Conservation (phyloP, 2,113 vertebrate genomes). For the Hassar affinis region DNA sequence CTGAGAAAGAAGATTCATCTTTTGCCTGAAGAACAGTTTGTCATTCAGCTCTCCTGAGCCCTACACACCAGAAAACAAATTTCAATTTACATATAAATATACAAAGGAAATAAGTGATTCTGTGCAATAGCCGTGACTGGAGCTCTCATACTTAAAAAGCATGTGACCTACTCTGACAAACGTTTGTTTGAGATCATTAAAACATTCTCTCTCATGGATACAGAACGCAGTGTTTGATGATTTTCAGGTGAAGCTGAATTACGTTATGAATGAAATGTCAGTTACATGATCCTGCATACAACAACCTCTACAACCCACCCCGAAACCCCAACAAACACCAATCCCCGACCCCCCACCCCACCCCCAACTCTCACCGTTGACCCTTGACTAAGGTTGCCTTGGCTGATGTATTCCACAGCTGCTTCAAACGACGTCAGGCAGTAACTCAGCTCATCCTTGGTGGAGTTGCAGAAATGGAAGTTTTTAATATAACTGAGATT, state of each 20-base stretch:
- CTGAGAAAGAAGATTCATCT: constrained; percentile 87
- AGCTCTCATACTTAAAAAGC: background rate
- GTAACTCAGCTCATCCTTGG: constrained; percentile 92
- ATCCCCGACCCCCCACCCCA: too few relatives aligned
- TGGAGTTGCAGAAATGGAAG: constrained; percentile 88
- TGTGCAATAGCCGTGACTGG: background rate
- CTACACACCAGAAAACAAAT: constrained; percentile 62
- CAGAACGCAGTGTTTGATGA: background rate
- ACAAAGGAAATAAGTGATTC: background rate
- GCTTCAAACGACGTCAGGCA: constrained; percentile 93
- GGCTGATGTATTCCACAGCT: constrained; percentile 86
- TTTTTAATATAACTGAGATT: constrained; percentile 97
- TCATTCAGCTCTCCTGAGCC: constrained; percentile 77
- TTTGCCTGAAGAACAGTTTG: constrained; percentile 81
- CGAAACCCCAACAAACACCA: too few relatives aligned
- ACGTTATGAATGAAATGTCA: too few relatives aligned
- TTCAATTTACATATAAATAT: background rate
- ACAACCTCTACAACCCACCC: too few relatives aligned
- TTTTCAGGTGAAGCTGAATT: background rate
- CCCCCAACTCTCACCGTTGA: constrained; percentile 63
- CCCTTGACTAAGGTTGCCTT: constrained; percentile 79
- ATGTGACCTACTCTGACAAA: background rate
- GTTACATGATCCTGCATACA: too few relatives aligned
- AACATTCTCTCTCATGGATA: background rate
- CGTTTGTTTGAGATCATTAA: background rate